A percentile compares a stretch with the other conserved stretches of the same genome.
Evolutionary conservation across 2,113 vertebrate species (phyloP).

Genomic region (Gasterosteus nipponicus): DNA sequence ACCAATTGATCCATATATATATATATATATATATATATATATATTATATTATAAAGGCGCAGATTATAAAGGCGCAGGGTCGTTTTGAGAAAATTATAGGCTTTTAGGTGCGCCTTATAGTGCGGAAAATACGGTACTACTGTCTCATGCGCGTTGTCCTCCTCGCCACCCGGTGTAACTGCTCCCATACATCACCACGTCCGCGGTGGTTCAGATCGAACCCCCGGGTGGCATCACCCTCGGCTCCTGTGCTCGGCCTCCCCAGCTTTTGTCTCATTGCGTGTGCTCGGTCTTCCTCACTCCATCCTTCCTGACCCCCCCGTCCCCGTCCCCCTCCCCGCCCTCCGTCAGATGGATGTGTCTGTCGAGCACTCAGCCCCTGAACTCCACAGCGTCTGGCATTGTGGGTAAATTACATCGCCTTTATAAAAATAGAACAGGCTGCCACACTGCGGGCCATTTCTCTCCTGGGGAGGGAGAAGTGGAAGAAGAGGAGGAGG

Average conservation of each 20-base stretch:
- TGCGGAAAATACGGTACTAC: too few species aligned
- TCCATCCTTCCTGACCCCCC: slow-evolving; percentile 35
- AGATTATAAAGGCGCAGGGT: too few species aligned
- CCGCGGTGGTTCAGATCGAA: slow-evolving; percentile 10
- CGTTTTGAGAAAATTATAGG: too few species aligned
- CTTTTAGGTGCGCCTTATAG: too few species aligned
- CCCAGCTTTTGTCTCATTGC: slow-evolving; percentile 37
- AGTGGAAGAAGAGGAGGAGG: background rate
- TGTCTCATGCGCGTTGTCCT: background rate
- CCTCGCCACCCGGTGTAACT: background rate
- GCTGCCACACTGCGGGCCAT: slow-evolving; percentile 61
- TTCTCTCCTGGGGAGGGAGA: slow-evolving; percentile 49
- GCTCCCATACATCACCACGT: background rate
- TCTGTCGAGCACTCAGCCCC: slow-evolving; percentile 67
- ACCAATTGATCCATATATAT: too few species aligned
- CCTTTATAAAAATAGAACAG: slow-evolving; percentile 78
- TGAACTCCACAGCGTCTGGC: slow-evolving; percentile 71
- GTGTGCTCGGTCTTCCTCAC: slow-evolving; percentile 28
- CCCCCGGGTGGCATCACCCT: background rate
- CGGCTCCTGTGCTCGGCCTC: background rate
- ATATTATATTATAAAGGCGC: too few species aligned
- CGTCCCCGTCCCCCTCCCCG: background rate
- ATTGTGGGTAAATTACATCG: slow-evolving; percentile 78
- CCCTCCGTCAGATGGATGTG: slow-evolving; percentile 55
- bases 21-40: too few species aligned